Base-by-base conservation (phyloP, 2,888 invertebrate species). In the Sminthurinus aureus region DNA sequence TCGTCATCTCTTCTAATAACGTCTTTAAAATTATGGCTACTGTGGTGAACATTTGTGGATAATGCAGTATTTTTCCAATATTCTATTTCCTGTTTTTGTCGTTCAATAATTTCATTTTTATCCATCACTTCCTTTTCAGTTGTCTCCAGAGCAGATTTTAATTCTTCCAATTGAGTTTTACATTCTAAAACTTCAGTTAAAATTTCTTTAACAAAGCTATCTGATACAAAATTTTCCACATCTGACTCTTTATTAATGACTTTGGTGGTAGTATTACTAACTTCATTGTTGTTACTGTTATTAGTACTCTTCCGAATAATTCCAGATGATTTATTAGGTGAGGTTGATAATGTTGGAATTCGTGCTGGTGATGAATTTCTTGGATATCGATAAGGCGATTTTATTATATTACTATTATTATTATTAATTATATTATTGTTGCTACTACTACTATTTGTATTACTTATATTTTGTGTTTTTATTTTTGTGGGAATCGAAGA, bases 101-200 rank as follows among this genome's bases (percentile, higher is more conserved):
- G 83, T 58, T 71, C 74, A 74, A 87, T 86, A 81, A 85, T 82
- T 83, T 85, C 86, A 77, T 87, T 86, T 77, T 86, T 87, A 58
- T 86, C 86, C 15, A 76, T 22, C 20, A 85, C 82, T 73, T 84
- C 69, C 20, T 51, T 83, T 71, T 86, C 87, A 38, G 84, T 84
- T 13, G 74, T 80, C 64, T 84, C 85, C 79, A 87, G 67, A 20
- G 85, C 82, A n/a, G 67, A 22, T 15, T 76, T 77, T 20, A 87
- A 82, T 69, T 84, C 84, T 66, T 84, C 81, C 58, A 87, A 78
- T 20, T 85, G 82, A n/a, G 79, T 80, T 52, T 83, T 84, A 50
- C 85, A 50, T 0, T 76, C 85, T 8, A 78, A 78, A 20, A 87
- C 85, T 58, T 86, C 86, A 4, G 52, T 75, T 22, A 83, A 26